Percentiles rank a stretch among this genome's conserved stretches.
These are phyloP conservation scores for Tachystola acroxantha DNA, from an alignment of 2,888 invertebrate species.

Conservation along the genomic window DNA sequence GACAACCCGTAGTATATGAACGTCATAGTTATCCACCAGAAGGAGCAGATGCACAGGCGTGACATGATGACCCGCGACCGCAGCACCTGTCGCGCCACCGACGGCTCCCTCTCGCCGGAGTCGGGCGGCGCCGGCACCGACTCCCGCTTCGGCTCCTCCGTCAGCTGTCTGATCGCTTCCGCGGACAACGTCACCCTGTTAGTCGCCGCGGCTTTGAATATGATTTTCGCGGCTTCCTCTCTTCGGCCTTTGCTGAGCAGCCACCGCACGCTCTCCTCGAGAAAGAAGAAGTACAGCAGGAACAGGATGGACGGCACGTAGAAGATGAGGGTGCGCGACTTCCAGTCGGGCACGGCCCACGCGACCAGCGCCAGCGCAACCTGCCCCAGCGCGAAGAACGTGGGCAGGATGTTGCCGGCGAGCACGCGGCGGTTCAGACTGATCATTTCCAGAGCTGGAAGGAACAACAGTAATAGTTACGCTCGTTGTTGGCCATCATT, in stretches of 20 bases:
- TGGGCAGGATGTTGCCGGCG: slow-evolving; percentile 81
- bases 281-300: slow-evolving; percentile 78
- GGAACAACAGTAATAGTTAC: slow-evolving; percentile 3
- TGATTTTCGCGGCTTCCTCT: slow-evolving; percentile 66
- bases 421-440: slow-evolving; percentile 81
- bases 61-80: slow-evolving; percentile 70
- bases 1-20: slow-evolving; percentile 90
- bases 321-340: slow-evolving; percentile 75
- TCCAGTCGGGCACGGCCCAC: slow-evolving; percentile 82
- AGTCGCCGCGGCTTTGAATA: slow-evolving; percentile 64
- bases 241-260: slow-evolving; percentile 79
- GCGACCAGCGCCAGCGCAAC: slow-evolving; percentile 79
- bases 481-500: no score
- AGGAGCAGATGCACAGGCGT: slow-evolving; percentile 80
- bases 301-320: slow-evolving; percentile 82
- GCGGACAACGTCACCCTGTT: slow-evolving; percentile 58
- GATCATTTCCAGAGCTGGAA: slow-evolving; percentile 82
- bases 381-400: slow-evolving; percentile 82
- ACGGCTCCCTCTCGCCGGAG: slow-evolving; percentile 15
- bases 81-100: slow-evolving; percentile 55
- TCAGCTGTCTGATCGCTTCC: slow-evolving; percentile 34
- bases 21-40: slow-evolving; percentile 89
- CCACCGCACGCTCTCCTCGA: slow-evolving; percentile 85
- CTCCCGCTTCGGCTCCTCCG: slow-evolving; percentile 13
- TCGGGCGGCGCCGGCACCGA: slow-evolving; percentile 11